These are phyloP conservation scores for Ephialtes manifestator DNA, from an alignment of 2,888 invertebrate species.

Conservation along the genomic window DNA sequence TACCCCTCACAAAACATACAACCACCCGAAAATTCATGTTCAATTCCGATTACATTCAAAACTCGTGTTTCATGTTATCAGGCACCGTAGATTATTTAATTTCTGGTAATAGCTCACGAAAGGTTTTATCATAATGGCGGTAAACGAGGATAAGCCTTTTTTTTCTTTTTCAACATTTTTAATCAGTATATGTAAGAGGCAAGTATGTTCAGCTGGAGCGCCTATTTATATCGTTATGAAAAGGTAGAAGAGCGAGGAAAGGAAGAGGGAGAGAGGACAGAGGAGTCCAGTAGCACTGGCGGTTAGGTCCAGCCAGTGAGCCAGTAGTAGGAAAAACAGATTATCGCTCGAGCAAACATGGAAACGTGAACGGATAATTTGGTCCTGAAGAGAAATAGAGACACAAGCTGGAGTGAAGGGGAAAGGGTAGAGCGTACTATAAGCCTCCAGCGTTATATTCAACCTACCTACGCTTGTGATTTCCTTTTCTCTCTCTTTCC, in stretches of 20 bases:
- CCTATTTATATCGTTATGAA: background rate
- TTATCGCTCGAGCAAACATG: constrained; percentile 65
- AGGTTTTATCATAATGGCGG: background rate
- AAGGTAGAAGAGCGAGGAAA: background rate
- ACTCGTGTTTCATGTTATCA: background rate
- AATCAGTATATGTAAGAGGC: background rate
- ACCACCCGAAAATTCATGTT: background rate
- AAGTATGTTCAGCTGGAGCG: background rate
- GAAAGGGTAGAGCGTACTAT: background rate
- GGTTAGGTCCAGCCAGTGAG: background rate
- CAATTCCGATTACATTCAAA: background rate
- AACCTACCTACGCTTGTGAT: constrained; percentile 26
- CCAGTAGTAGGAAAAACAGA: constrained; percentile 57
- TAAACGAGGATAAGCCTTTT: background rate
- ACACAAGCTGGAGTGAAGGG: background rate
- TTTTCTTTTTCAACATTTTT: background rate
- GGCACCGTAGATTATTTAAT: background rate
- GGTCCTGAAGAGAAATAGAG: constrained; percentile 40
- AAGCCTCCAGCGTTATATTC: constrained; percentile 34
- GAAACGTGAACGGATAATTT: constrained; percentile 64
- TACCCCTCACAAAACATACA: background rate
- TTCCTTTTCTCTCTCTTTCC: background rate
- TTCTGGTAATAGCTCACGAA: background rate
- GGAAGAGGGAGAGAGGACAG: background rate
- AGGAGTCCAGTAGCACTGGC: background rate